A percentile compares a stretch with the other conserved stretches of the same genome.
These are phyloP conservation scores for Cheirogaleus medius DNA, from an alignment of 2,113 vertebrate genomes.

Conservation along the genomic window DNA sequence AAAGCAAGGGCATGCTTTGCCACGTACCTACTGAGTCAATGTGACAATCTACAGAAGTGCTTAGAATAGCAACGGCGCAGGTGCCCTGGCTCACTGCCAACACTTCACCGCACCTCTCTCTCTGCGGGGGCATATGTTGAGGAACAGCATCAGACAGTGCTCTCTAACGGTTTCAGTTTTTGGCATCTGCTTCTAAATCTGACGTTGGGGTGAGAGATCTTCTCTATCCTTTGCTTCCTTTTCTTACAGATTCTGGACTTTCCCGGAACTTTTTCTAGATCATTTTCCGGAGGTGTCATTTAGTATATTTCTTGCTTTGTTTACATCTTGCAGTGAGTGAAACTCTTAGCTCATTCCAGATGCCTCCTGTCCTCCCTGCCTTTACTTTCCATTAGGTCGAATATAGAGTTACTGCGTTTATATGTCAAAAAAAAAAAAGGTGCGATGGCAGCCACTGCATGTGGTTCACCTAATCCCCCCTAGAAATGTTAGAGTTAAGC, in stretches of 20 bases:
- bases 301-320: neutral
- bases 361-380: neutral
- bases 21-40: neutral
- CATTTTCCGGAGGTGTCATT: neutral
- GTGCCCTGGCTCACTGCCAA: neutral
- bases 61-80: neutral
- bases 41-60: neutral
- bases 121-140: neutral
- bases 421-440: neutral
- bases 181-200: neutral
- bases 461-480: neutral
- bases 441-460: neutral
- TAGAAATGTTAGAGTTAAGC: neutral
- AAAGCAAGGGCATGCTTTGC: constrained; percentile 25
- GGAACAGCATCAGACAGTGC: neutral
- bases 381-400: neutral
- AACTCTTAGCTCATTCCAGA: neutral
- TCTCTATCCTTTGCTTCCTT: neutral
- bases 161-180: neutral
- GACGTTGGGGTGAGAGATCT: neutral
- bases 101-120: neutral
- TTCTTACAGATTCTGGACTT: neutral
- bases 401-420: neutral
- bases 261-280: neutral
- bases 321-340: neutral